phyloP scores from a whole-genome alignment of 2,113 vertebrate genomes.

The Hippocampus barbouri region DNA sequence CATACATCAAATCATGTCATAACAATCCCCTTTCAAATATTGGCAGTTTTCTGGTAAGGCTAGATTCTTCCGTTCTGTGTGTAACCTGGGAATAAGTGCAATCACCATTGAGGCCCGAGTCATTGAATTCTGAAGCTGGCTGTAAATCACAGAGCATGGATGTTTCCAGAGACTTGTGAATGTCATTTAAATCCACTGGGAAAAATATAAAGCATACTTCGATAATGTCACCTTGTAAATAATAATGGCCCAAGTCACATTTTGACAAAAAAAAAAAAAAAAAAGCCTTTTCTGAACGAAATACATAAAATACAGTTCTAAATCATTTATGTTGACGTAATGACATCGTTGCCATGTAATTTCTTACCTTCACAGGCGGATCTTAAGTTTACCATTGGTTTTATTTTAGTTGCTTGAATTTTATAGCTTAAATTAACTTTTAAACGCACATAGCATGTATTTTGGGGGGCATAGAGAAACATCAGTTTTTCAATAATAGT shows the following conservation, averaged over 20 bases:
- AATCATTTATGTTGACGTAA: background rate
- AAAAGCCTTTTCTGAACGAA: background rate
- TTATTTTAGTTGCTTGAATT: background rate
- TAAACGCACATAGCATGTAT: no score
- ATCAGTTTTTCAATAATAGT: background rate
- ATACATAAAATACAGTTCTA: background rate
- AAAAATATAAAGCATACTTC: background rate
- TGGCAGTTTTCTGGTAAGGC: background rate
- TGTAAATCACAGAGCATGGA: background rate
- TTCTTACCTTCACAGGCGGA: background rate
- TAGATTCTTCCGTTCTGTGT: background rate
- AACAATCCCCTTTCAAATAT: no score
- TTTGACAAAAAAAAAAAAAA: no score
- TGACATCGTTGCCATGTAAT: background rate
- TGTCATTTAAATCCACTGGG: background rate
- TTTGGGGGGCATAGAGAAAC: no score
- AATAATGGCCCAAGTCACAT: no score
- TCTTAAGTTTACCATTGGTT: no score
- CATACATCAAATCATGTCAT: no score
- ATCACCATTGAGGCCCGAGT: background rate
- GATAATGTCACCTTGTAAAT: no score
- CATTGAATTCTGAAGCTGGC: background rate
- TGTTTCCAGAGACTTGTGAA: background rate
- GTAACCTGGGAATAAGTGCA: background rate
- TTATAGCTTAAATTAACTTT: no score